These are phyloP conservation scores for Atopsyche davidsoni DNA, from an alignment of 1,140 invertebrate genomes.

Conservation along the genomic window DNA sequence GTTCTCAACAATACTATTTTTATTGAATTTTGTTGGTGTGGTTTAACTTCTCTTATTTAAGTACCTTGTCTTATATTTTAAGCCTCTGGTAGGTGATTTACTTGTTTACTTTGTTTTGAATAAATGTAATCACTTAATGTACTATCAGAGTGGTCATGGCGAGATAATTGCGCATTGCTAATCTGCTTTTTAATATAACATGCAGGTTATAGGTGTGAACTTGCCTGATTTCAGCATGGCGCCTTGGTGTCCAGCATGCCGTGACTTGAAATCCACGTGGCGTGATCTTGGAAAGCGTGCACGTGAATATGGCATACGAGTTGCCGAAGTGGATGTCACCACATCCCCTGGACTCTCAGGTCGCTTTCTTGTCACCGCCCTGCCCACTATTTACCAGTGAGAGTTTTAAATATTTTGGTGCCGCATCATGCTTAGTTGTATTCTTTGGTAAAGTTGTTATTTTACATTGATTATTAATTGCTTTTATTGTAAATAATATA, in stretches of 20 bases:
- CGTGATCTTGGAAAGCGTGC: conserved; percentile 76
- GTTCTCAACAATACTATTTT: background rate
- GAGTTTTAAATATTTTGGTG: too few species aligned
- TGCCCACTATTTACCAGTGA: conserved; percentile 98
- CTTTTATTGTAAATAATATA: too few species aligned
- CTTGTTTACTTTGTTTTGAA: background rate
- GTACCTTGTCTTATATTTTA: background rate
- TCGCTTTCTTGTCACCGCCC: conserved; percentile 95
- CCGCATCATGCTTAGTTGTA: too few species aligned
- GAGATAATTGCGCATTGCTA: background rate
- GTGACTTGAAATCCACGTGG: conserved; percentile 85
- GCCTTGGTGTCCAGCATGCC: conserved; percentile 98
- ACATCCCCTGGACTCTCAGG: conserved; percentile 88
- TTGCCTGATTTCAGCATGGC: conserved; percentile 86
- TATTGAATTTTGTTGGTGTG: conserved; percentile 22
- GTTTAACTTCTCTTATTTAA: conserved; percentile 5
- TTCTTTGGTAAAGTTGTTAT: too few species aligned
- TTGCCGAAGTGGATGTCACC: conserved; percentile 91
- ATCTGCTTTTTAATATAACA: background rate
- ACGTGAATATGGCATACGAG: conserved; percentile 72
- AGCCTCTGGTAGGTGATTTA: background rate
- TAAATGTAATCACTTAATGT: background rate
- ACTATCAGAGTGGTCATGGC: background rate
- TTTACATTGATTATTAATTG: too few species aligned
- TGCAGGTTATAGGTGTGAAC: too few species aligned